phyloP scores from a whole-genome alignment of 2,888 invertebrate genomes.

The Danaus chrysippus region DNA sequence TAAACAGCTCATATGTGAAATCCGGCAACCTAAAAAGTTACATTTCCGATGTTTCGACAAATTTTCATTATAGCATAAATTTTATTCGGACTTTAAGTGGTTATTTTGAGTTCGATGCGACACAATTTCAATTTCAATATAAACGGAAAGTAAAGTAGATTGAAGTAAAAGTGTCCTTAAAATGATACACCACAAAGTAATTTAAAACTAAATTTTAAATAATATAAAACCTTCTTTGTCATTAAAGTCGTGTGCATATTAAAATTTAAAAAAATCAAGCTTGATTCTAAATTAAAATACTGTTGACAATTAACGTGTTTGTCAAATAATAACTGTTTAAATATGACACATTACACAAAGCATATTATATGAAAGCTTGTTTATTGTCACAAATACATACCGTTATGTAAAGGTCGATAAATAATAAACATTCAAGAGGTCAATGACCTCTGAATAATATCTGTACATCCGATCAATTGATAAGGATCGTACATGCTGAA shows the following conservation, averaged over 20 bases:
- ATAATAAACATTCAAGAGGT: conserved; percentile 13
- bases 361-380: neutral
- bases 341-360: neutral
- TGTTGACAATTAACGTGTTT: no score
- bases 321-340: neutral
- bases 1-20: no score
- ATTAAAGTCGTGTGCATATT: no score
- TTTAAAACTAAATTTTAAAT: neutral
- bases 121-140: conserved; percentile 3
- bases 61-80: no score
- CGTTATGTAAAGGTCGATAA: neutral
- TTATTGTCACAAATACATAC: conserved; percentile 1
- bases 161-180: conserved; percentile 7
- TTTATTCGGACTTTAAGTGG: no score
- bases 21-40: no score
- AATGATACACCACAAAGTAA: neutral
- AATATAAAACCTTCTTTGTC: neutral
- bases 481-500: conserved; percentile 11
- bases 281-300: no score
- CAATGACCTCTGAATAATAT: conserved; percentile 18
- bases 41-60: no score
- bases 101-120: neutral
- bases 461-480: conserved; percentile 13
- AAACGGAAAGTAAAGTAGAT: neutral
- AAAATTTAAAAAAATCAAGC: no score